These are phyloP conservation scores for Catostylus mosaicus DNA, from an alignment of 30 jellyfish, hydroid and myxozoan genomes.

Conservation along the genomic window DNA sequence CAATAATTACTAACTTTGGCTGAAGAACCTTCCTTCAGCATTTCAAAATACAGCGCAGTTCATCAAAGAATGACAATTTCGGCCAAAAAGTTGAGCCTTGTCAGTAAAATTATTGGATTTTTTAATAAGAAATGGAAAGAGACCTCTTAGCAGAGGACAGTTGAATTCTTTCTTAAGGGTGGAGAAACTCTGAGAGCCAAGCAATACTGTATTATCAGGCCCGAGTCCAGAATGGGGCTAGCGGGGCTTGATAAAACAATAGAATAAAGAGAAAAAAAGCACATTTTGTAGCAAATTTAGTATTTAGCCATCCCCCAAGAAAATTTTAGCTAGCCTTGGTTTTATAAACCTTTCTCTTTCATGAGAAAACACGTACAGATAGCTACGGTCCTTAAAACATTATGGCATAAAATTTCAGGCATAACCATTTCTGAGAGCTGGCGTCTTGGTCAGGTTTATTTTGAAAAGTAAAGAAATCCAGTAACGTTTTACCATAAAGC, in stretches of 20 bases:
- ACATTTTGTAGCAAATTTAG: not conserved
- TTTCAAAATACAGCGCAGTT: no score
- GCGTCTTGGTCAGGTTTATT: not conserved
- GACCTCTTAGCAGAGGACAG: not conserved
- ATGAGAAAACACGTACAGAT: not conserved
- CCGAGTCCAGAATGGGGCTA: not conserved
- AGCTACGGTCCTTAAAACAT: not conserved
- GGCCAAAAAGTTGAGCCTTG: no score
- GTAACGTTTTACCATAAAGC: constrained; percentile 60
- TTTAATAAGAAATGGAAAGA: no score
- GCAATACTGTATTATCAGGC: not conserved
- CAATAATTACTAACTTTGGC: no score
- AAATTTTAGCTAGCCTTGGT: not conserved
- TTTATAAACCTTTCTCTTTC: not conserved
- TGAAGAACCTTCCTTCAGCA: no score
- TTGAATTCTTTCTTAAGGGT: not conserved
- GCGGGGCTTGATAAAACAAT: not conserved
- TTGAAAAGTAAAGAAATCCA: not conserved
- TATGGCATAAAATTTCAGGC: not conserved
- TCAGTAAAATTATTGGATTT: no score
- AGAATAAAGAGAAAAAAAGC: not conserved
- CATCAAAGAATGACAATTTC: no score
- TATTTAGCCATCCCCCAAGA: not conserved
- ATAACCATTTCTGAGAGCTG: not conserved
- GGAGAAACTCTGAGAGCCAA: not conserved